phyloP scores from a whole-genome alignment of 2,113 vertebrate genomes.

The Astatoreochromis straeleni region DNA sequence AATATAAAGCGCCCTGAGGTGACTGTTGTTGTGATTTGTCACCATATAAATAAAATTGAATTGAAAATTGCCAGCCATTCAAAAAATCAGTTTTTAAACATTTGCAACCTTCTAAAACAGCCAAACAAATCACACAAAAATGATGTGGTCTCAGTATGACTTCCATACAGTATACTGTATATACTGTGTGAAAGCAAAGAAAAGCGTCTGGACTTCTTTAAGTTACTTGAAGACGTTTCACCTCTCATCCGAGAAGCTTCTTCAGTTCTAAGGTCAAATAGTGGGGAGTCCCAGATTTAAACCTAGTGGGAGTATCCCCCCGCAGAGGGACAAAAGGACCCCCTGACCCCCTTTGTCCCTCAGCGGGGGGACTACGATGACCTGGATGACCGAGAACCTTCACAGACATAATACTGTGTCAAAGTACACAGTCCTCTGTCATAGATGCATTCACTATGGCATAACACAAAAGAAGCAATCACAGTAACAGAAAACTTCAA shows the following conservation, averaged over 20 bases:
- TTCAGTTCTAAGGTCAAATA: not conserved
- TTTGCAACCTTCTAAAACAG: not conserved
- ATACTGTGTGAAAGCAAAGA: not conserved
- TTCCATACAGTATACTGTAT: not conserved
- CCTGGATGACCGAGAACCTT: not conserved
- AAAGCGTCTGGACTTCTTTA: fast-evolving
- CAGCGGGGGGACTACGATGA: not conserved
- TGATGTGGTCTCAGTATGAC: not conserved
- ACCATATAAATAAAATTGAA: not conserved
- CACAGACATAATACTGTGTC: not conserved
- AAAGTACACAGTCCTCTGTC: not conserved
- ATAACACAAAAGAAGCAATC: not conserved
- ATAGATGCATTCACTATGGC: not conserved
- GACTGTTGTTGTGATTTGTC: not conserved
- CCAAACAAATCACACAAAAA: not conserved
- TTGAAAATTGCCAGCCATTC: not conserved
- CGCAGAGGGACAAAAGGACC: not conserved
- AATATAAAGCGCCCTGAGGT: not conserved
- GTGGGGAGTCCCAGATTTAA: not conserved
- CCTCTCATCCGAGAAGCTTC: not conserved
- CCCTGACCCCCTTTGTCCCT: not conserved
- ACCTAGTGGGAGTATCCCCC: not conserved
- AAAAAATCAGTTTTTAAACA: not conserved
- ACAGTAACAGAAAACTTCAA: not conserved
- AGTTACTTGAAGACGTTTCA: not conserved